Conservation (phyloP, 2,888 invertebrate genomes). For the Smittia sp. region DNA sequence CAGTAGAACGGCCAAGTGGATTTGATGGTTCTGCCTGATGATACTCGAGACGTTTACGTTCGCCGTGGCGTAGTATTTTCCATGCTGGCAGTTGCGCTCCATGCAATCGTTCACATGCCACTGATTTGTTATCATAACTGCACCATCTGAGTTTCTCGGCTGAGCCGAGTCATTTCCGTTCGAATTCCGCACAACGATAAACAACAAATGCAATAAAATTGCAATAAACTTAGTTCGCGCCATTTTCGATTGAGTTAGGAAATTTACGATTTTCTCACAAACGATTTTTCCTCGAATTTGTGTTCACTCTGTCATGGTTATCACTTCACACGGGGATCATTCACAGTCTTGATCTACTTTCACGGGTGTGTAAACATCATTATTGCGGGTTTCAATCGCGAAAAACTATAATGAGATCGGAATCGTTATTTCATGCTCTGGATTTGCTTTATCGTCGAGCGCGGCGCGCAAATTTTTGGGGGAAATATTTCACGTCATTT, state of each 20-base stretch:
- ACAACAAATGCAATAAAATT: neutral
- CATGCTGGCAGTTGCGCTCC: neutral
- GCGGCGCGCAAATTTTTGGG: no score
- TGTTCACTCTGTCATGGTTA: neutral
- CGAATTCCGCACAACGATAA: neutral
- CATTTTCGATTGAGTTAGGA: neutral
- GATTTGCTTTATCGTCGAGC: no score
- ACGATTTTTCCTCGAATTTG: neutral
- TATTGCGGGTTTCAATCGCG: neutral
- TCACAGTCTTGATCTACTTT: slow-evolving; percentile 3
- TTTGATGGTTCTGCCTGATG: neutral
- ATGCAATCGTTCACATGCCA: neutral
- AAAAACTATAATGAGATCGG: neutral
- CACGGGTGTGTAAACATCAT: neutral
- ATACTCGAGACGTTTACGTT: neutral
- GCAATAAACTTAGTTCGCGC: neutral
- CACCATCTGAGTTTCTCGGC: neutral
- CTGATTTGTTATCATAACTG: neutral
- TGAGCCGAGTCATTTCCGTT: neutral
- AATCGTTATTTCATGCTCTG: neutral
- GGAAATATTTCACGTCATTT: no score
- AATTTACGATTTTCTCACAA: neutral
- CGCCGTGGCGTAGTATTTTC: neutral
- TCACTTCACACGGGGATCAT: neutral
- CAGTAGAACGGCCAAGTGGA: slow-evolving; percentile 48